Evolutionary conservation across 1,140 invertebrate genomes (phyloP).

Genomic region (Drosophila busckii): DNA sequence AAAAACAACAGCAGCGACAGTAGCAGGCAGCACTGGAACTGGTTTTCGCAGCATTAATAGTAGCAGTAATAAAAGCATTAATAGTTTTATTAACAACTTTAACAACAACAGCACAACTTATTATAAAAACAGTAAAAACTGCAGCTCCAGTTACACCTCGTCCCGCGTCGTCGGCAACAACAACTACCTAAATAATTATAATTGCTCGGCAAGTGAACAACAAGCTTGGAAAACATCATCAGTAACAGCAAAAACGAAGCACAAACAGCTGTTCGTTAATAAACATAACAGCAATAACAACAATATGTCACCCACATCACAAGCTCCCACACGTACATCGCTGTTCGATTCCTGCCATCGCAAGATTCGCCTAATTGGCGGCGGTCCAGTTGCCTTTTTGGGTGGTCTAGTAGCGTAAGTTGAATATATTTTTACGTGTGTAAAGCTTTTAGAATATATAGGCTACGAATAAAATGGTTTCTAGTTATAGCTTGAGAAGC

Average conservation of each 20-base stretch:
- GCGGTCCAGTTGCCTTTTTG: conserved; percentile 83
- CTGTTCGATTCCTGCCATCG: conserved; percentile 85
- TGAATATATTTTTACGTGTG: conserved; percentile 4
- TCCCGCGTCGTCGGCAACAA: conserved; percentile 42
- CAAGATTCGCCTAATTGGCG: conserved; percentile 84
- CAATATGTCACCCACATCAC: conserved; percentile 76
- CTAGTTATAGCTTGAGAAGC: too few species aligned
- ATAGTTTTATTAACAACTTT: conserved; percentile 64
- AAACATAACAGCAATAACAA: conserved; percentile 29
- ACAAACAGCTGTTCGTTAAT: conserved; percentile 51
- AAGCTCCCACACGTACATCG: conserved; percentile 81
- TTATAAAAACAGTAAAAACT: conserved; percentile 71
- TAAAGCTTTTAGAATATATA: too few species aligned
- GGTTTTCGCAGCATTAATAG: conserved; percentile 33
- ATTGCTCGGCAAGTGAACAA: conserved; percentile 69
- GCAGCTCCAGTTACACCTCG: conserved; percentile 12
- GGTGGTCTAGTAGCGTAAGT: conserved; percentile 86
- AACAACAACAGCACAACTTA: conserved; percentile 48
- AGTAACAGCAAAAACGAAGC: conserved; percentile 11
- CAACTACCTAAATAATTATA: conserved; percentile 68
- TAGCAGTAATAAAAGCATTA: conserved; percentile 39
- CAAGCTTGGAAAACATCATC: conserved; percentile 60
- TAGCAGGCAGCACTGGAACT: conserved; percentile 21
- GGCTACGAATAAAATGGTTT: too few species aligned
- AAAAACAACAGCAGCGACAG: conserved; percentile 35